Conservation (phyloP, 2,113 vertebrate genomes). For the Bambusicola thoracicus region DNA sequence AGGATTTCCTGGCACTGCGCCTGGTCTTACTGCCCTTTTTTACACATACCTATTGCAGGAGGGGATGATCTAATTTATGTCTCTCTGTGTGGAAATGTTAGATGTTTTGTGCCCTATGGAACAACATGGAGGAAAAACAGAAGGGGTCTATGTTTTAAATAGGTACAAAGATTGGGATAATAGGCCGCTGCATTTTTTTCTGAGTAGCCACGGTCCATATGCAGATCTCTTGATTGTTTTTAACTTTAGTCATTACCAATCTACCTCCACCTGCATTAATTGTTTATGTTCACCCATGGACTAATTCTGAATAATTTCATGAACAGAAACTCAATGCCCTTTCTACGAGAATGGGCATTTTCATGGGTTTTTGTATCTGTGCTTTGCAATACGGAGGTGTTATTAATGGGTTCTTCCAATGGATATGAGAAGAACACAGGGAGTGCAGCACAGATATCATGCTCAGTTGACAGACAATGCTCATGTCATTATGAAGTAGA, state of each 20-base stretch:
- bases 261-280: neutral
- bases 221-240: neutral
- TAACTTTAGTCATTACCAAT: neutral
- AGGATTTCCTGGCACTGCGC: neutral
- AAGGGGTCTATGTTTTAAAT: neutral
- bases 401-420: neutral
- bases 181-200: neutral
- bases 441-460: neutral
- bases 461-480: neutral
- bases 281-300: neutral
- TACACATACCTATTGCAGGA: neutral
- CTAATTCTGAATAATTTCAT: neutral
- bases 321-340: neutral
- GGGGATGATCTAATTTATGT: neutral
- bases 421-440: neutral
- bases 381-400: neutral
- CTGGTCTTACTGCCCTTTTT: neutral
- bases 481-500: neutral
- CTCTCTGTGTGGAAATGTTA: neutral
- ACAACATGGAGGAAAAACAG: neutral
- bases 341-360: neutral
- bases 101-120: neutral
- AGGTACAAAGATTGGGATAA: neutral
- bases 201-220: neutral
- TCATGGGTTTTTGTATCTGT: neutral